Conservation (phyloP, 2,888 invertebrate species). For the Cyaniris semiargus region DNA sequence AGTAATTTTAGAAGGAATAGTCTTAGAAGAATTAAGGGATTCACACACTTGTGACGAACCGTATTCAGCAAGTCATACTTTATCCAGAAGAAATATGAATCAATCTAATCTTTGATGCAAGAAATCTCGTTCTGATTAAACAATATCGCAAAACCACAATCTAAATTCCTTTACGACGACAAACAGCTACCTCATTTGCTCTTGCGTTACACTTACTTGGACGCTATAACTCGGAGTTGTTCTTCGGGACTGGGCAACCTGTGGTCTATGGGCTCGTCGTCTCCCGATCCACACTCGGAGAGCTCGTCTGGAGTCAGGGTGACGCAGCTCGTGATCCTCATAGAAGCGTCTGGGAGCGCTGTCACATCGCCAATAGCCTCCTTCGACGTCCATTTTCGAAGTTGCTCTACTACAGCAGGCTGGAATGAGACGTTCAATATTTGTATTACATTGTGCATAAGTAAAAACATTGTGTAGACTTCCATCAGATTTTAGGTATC, state of each 20-base stretch:
- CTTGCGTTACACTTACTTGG: slow-evolving; percentile 81
- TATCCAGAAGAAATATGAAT: no score
- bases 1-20: no score
- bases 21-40: no score
- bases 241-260: slow-evolving; percentile 93
- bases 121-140: not conserved
- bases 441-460: not conserved
- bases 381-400: slow-evolving; percentile 91
- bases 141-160: no score
- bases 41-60: no score
- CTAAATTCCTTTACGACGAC: no score
- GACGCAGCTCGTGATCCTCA: slow-evolving; percentile 82
- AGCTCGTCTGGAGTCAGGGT: slow-evolving; percentile 75
- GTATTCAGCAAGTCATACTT: no score
- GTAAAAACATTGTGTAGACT: not conserved
- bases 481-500: no score
- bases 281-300: slow-evolving; percentile 80
- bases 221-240: slow-evolving; percentile 89
- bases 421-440: slow-evolving; percentile 57
- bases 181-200: not conserved
- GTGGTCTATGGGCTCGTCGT: slow-evolving; percentile 89
- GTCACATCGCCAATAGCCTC: slow-evolving; percentile 91
- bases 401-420: slow-evolving; percentile 90
- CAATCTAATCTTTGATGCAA: no score
- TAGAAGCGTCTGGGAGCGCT: slow-evolving; percentile 88